These are phyloP conservation scores for Sciurus vulgaris DNA, from an alignment of 2,797 vertebrate species.

Conservation along the genomic window DNA sequence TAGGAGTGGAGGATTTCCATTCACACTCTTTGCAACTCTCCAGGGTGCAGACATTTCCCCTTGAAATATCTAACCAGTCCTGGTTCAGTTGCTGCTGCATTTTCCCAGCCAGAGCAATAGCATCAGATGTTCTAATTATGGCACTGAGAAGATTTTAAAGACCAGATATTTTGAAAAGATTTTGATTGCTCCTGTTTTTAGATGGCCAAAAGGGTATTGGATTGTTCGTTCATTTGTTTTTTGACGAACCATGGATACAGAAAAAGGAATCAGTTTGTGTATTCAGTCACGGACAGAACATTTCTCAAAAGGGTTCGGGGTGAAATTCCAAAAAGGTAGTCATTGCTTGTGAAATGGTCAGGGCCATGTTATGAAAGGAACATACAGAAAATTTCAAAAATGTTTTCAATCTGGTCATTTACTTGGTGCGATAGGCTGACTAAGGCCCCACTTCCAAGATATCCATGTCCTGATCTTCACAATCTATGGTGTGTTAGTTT, in stretches of 20 bases:
- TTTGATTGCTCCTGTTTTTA: not conserved
- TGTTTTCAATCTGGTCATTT: not conserved
- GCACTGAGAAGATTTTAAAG: not conserved
- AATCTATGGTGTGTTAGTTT: not conserved
- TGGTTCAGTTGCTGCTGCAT: fast-evolving
- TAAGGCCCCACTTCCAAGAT: not conserved
- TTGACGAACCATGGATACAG: not conserved
- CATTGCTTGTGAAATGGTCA: not conserved
- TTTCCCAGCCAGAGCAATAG: not conserved
- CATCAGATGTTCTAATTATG: not conserved
- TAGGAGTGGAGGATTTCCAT: not conserved
- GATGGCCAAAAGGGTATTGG: not conserved
- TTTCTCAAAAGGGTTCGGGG: not conserved
- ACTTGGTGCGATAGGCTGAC: not conserved
- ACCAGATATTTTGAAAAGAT: not conserved
- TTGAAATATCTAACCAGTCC: not conserved
- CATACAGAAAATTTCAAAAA: not conserved
- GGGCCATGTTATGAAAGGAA: not conserved
- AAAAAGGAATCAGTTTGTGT: not conserved
- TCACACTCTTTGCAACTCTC: not conserved
- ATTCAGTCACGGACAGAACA: not conserved
- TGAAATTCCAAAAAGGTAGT: not conserved
- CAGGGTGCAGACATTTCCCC: not conserved
- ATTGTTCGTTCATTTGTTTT: not conserved
- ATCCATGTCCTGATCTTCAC: not conserved